Evolutionary conservation across 1,140 invertebrate genomes (phyloP), one percentile per base, ranked within the genome.

Genomic region (Drosophila hydei): DNA sequence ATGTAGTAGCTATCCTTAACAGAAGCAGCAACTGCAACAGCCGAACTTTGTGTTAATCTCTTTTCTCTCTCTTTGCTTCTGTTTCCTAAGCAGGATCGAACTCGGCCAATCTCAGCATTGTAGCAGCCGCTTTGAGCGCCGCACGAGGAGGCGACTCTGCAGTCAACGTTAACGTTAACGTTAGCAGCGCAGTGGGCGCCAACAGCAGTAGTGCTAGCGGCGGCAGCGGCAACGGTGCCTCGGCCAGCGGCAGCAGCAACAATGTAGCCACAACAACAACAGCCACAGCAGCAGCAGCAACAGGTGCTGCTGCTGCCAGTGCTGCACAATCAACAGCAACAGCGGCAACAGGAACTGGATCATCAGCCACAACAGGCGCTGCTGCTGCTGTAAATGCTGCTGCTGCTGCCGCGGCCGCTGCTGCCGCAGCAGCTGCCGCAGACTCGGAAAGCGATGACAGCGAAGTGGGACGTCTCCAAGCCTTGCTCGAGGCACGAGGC

Each of bases 401-500:
- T 71, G 58, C 56, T 14, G 63, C 55, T 12, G 62, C 50, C 11
- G 50, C 72, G 21, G 76, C 55, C 42, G 59, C 67, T 5, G 52
- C 61, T 11, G 61, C 74, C 4, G 78, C 65, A 51, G 81, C 77
- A 30, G 69, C 91, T 72, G 75, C 79, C 70, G 91, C 80, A 23
- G 93, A 92, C 83, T 94, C 92, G 72, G 94, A 93, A 90, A 94
- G 93, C 93, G 97, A 98, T 92, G 97, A 98, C 89, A 96, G 95
- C 72, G 97, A 98, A 92, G 97, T 98, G 79, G 96, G 97, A 33
- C 93, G 97, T 23, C 92, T 97, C 19, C 97, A 98, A 92, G 97
- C 97, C 12, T 92, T 99, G 55, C 93, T 99, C 18, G 98, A 99
- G 93, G 96, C 98, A 16, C 94, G 98, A 84, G 98, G 98, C 8